These are phyloP conservation scores for Scytalopus superciliaris DNA, from an alignment of 2,113 vertebrate species.

Conservation along the genomic window DNA sequence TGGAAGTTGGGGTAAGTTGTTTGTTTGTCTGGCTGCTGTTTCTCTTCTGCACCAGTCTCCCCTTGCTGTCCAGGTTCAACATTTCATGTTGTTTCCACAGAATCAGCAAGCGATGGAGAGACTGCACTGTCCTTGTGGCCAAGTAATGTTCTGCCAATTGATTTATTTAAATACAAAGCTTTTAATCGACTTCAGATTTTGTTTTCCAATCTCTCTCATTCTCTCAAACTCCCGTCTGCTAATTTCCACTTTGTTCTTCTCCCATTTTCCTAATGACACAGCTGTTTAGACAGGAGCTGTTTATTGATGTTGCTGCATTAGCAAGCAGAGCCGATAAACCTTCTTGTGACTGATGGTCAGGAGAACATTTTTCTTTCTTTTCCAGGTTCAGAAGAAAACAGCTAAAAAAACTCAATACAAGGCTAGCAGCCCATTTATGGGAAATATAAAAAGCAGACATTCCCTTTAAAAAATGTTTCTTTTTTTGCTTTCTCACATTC, in stretches of 20 bases:
- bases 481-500: background rate
- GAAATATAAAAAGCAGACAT: background rate
- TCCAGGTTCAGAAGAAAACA: background rate
- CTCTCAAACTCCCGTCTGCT: background rate
- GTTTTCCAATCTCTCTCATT: background rate
- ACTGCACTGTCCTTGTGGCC: background rate
- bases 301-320: slow-evolving; percentile 55
- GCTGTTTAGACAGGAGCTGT: slow-evolving; percentile 47
- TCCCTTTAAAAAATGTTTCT: background rate
- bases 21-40: background rate
- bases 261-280: slow-evolving; percentile 60
- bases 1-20: background rate
- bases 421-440: background rate
- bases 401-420: background rate
- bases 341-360: background rate
- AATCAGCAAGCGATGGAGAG: background rate
- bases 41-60: background rate
- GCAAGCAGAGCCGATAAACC: slow-evolving; percentile 2
- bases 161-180: slow-evolving; percentile 54
- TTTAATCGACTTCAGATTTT: slow-evolving; percentile 55
- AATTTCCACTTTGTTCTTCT: slow-evolving; percentile 34
- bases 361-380: background rate
- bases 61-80: background rate
- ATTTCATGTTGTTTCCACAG: background rate
- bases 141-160: slow-evolving; percentile 32